phyloP scores from a whole-genome alignment of 2,888 invertebrate genomes.

The Troides helena region DNA sequence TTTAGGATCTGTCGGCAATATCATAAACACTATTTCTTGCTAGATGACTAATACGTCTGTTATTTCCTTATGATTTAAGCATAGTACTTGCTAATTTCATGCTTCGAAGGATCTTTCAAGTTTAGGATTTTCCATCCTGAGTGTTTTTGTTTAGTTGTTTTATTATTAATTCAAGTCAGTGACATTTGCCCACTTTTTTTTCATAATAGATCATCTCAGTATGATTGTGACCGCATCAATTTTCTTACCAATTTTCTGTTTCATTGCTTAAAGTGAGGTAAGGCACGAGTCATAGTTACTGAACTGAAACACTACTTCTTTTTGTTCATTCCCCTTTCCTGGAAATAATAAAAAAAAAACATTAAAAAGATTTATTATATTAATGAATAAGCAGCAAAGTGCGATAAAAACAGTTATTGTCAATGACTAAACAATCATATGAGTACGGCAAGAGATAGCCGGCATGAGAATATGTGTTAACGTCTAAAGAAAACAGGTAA shows the following conservation, averaged over 20 bases:
- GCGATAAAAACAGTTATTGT: neutral
- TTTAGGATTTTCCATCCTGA: slow-evolving; percentile 44
- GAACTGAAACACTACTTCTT: slow-evolving; percentile 44
- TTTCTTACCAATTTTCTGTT: slow-evolving; percentile 64
- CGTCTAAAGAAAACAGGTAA: slow-evolving; percentile 38
- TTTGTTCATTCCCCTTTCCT: slow-evolving; percentile 30
- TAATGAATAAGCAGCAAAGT: neutral
- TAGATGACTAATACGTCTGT: neutral
- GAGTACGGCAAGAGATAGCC: slow-evolving; percentile 46
- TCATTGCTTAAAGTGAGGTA: slow-evolving; percentile 63
- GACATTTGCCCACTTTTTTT: slow-evolving; percentile 45
- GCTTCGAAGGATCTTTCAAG: slow-evolving; percentile 36
- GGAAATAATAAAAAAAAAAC: neutral
- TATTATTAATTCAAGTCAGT: slow-evolving; percentile 26
- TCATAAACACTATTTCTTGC: neutral
- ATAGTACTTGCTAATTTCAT: slow-evolving; percentile 7
- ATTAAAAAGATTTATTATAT: neutral
- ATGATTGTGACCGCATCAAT: slow-evolving; percentile 63
- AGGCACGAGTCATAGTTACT: slow-evolving; percentile 63
- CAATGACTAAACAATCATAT: neutral
- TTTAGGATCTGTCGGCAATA: neutral
- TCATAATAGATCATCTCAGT: slow-evolving; percentile 52
- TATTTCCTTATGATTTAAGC: neutral
- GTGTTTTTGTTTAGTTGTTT: slow-evolving; percentile 13
- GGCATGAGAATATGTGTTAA: slow-evolving; percentile 36